A percentile compares a stretch with the other conserved stretches of the same genome.
These are phyloP conservation scores for Augochlorella aurata DNA, from an alignment of 2,888 invertebrate species.

Conservation along the genomic window DNA sequence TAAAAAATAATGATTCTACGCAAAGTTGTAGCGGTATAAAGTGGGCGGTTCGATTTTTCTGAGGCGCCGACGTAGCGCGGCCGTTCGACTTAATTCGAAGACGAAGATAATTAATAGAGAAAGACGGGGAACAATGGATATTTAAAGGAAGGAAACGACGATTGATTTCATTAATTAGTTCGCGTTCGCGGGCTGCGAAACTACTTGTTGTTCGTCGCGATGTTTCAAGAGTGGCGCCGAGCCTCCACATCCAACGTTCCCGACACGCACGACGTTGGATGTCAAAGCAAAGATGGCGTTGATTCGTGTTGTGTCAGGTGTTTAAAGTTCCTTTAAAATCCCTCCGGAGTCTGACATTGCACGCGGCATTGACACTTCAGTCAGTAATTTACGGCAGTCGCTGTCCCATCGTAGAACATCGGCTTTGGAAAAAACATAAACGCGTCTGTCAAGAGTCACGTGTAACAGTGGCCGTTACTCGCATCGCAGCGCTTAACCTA, in stretches of 20 bases:
- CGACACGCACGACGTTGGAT: conserved; percentile 44
- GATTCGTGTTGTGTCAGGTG: conserved; percentile 72
- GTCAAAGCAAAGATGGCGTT: conserved; percentile 74
- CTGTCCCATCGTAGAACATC: conserved; percentile 12
- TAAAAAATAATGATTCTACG: too few relatives aligned
- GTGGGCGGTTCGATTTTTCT: not conserved
- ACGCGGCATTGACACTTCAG: conserved; percentile 25
- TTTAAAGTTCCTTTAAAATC: conserved; percentile 66
- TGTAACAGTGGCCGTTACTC: conserved; percentile 49
- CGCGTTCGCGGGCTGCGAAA: not conserved
- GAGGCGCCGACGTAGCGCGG: not conserved
- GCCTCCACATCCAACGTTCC: not conserved
- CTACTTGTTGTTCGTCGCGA: not conserved
- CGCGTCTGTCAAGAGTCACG: conserved; percentile 57
- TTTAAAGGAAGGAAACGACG: not conserved
- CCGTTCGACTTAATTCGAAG: not conserved
- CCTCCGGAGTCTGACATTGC: conserved; percentile 48
- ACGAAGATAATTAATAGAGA: not conserved
- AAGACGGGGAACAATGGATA: not conserved
- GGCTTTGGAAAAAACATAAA: conserved; percentile 16
- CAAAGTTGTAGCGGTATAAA: not conserved
- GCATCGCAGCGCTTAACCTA: conserved; percentile 65
- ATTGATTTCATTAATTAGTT: not conserved
- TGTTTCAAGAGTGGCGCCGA: conserved; percentile 43
- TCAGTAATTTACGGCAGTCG: conserved; percentile 18